Base-by-base conservation (phyloP, 2,113 vertebrate genomes). In the Sorex fumeus region DNA sequence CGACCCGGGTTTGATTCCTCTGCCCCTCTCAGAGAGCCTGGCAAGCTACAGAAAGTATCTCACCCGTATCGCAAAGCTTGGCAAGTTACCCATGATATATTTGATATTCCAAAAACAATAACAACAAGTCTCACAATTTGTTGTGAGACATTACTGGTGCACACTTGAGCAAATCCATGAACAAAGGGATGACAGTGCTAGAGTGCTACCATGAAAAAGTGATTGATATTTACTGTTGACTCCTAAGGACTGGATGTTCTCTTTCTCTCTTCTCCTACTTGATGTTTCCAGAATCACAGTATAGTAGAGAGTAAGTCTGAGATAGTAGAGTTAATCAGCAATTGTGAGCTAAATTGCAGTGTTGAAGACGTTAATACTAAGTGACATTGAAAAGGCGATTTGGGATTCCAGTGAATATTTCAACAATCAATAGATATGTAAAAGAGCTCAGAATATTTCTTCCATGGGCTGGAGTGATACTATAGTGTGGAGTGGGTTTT, bases 301-400 rank as follows among this genome's bases (percentile, higher is more conserved):
- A 0, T 0, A 21, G 19, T 2, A 43, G 30, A 32, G 28, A 67
- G 1, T 2, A 4, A 4, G 15, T 32, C 47, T 83, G 34, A 77
- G 81, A 47, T 1, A 5, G 1, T 47, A 36, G 60, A 72, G 18
- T 6, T 11, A 34, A 11, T 19, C 69, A 0, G 1, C 75, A n/a
- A 34, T 84, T 43, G 88, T 45, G 50, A 71, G n/a, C 78, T 57
- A 13, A 45, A 53, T 4, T 18, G 30, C 1, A 36, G 76, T 28
- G 53, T 34, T 80, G 78, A 91, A 87, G 90, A 85, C 85, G 74
- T 74, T 91, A 60, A 36, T 93, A 85, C 76, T 90, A 67, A 79
- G 88, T 74, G 88, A 79, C 85, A 79, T 75, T 60, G 79, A 70
- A 93, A 90, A 71, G 64, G n/a, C 85, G 88, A 23, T n/a, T 62